Evolutionary conservation across 2,113 vertebrate genomes (phyloP).

Genomic region (Sprattus sprattus): DNA sequence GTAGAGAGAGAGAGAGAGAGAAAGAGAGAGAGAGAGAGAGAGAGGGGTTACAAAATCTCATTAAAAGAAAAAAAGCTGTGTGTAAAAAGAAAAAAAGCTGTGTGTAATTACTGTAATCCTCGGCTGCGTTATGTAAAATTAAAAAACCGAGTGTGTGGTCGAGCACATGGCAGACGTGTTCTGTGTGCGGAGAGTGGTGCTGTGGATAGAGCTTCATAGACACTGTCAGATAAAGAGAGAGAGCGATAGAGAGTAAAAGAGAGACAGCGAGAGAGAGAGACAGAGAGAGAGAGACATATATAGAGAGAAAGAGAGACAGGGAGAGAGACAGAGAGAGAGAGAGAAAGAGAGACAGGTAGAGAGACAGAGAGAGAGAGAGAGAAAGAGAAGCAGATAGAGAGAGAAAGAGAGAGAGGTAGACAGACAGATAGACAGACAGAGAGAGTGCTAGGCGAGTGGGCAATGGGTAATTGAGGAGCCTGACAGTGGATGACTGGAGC

Average conservation of each 20-base stretch:
- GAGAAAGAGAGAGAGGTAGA: not conserved
- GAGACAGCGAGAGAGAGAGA: too few species aligned
- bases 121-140: conserved; percentile 58
- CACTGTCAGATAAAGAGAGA: too few species aligned
- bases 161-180: too few species aligned
- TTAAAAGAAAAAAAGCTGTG: conserved; percentile 48
- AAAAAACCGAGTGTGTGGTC: not conserved
- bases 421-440: not conserved
- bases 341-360: too few species aligned
- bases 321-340: not conserved
- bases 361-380: not conserved
- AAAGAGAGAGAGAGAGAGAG: conserved; percentile 16
- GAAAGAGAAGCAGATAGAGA: not conserved
- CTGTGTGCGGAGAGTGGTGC: too few species aligned
- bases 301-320: not conserved
- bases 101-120: conserved; percentile 62
- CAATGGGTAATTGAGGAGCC: conserved; percentile 31
- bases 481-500: not conserved
- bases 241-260: too few species aligned
- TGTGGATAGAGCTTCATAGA: too few species aligned
- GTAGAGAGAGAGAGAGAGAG: conserved; percentile 17
- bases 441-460: not conserved
- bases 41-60: conserved; percentile 47
- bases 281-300: not conserved
- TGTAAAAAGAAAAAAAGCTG: conserved; percentile 49